Evolutionary conservation across 2,888 invertebrate genomes (phyloP), one percentile per base, ranked within the genome.

Genomic region (Chromoteleia sp.): DNA sequence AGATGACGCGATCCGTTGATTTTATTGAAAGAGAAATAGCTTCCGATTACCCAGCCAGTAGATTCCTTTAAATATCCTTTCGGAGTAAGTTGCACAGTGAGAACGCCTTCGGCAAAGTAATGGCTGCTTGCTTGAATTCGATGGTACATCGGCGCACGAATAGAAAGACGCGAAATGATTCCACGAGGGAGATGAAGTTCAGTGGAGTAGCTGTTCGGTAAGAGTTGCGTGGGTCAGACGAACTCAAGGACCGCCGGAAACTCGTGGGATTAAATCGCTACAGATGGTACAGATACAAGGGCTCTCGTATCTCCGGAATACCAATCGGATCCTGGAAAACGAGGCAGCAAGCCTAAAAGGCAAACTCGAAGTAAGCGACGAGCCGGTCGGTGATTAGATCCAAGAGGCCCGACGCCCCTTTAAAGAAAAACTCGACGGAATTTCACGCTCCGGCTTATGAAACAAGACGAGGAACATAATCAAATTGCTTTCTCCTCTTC

Each of bases 171-270:
- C 78, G 74, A 83, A 85, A 88, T 86, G 85, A 89, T 88, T 87
- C 85, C 87, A 86, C 85, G 83, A 84, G 87, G 86, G 86, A 87
- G 86, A 87, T 87, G 86, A 88, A 89, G 86, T 88, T 87, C 65
- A 61, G 70, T 73, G 17, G 83, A 87, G 86, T 84, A 85, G 83
- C 81, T 84, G 81, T 78, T 82, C 71, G 71, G 70, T 61, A 83
- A 70, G 73, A 80, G 81, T 80, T 82, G 70, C 65, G 74, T 67
- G 75, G 79, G 71, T 80, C 67, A 67, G 77, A 71, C 77, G 61
- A 61, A 78, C 48, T 63, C 68, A 75, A 78, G 79, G 70, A 77
- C 80, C 54, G 71, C 25, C 70, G 59, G 61, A 83, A 82, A 82
- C 81, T 85, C 76, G 77, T 45, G 68, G 81, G 78, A 84, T 85